phyloP scores from a whole-genome alignment of 2,113 vertebrate genomes.

The Ceuthmochares aereus region DNA sequence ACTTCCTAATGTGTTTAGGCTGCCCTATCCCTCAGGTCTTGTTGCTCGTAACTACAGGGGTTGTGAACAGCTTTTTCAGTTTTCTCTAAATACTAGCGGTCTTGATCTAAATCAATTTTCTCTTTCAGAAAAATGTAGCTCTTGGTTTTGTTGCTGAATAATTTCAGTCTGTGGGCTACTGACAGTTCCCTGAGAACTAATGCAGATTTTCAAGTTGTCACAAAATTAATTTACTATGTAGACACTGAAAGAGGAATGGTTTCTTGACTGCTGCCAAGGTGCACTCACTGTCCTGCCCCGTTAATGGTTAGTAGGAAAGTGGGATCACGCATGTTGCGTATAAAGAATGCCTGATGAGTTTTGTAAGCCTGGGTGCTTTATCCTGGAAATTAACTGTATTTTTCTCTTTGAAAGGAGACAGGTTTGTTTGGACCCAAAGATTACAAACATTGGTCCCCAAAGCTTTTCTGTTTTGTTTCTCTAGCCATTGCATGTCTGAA shows the following conservation, averaged over 20 bases:
- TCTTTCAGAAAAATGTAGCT: not conserved
- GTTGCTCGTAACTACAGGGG: not conserved
- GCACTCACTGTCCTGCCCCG: not conserved
- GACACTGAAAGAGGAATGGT: not conserved
- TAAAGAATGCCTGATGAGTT: not conserved
- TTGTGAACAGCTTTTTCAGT: not conserved
- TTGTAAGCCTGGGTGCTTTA: not conserved
- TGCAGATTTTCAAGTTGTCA: not conserved
- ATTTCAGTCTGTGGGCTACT: not conserved
- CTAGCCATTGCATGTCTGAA: not conserved
- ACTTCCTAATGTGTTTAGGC: not conserved
- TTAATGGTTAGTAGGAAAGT: not conserved
- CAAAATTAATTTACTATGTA: not conserved
- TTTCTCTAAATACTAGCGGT: not conserved
- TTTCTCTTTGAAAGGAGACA: not conserved
- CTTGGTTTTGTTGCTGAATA: not conserved
- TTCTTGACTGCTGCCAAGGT: not conserved
- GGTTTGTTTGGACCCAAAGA: not conserved
- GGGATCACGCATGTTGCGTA: not conserved
- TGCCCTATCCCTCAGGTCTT: not conserved
- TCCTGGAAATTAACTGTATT: not conserved
- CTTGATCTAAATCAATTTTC: not conserved
- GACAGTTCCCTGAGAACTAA: not conserved
- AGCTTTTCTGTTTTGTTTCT: not conserved
- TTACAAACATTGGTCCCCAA: not conserved